phyloP scores from a whole-genome alignment of 2,888 invertebrate species.

The Drosophila demipolita region DNA sequence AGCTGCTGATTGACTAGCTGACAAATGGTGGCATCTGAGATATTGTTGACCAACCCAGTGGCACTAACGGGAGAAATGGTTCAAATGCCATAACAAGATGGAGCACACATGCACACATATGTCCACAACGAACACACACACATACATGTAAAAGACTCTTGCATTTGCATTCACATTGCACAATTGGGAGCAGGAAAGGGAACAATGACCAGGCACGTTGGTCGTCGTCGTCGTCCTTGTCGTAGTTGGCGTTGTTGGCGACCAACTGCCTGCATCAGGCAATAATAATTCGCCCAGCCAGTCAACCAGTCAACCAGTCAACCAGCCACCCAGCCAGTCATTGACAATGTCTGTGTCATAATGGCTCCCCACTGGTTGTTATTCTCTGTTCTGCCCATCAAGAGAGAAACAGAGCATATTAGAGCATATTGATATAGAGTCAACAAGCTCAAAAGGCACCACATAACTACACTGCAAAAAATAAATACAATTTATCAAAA shows the following conservation, averaged over 20 bases:
- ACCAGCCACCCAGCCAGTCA: slow-evolving; percentile 52
- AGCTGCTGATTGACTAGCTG: slow-evolving; percentile 67
- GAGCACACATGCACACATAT: slow-evolving; percentile 48
- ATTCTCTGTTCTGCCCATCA: slow-evolving; percentile 7
- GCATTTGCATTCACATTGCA: slow-evolving; percentile 53
- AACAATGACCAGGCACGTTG: slow-evolving; percentile 55
- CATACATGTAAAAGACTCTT: slow-evolving; percentile 30
- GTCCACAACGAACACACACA: slow-evolving; percentile 16
- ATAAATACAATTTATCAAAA: neutral
- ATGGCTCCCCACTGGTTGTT: slow-evolving; percentile 65
- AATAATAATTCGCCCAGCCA: slow-evolving; percentile 71
- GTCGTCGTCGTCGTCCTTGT: slow-evolving; percentile 9
- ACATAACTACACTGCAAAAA: neutral
- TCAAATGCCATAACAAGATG: slow-evolving; percentile 75
- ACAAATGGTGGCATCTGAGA: slow-evolving; percentile 55
- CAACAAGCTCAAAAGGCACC: neutral
- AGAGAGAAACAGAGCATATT: neutral
- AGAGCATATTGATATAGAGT: neutral
- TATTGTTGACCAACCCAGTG: slow-evolving; percentile 32
- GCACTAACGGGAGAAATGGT: slow-evolving; percentile 56
- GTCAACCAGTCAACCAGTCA: neutral
- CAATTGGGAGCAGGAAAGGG: slow-evolving; percentile 43
- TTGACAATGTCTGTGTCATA: slow-evolving; percentile 75
- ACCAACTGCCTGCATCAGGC: slow-evolving; percentile 72
- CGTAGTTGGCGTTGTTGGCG: slow-evolving; percentile 31